Percentiles rank a stretch among this genome's conserved stretches.
phyloP scores from a whole-genome alignment of 2,113 vertebrate genomes.

The Desmodus rotundus region DNA sequence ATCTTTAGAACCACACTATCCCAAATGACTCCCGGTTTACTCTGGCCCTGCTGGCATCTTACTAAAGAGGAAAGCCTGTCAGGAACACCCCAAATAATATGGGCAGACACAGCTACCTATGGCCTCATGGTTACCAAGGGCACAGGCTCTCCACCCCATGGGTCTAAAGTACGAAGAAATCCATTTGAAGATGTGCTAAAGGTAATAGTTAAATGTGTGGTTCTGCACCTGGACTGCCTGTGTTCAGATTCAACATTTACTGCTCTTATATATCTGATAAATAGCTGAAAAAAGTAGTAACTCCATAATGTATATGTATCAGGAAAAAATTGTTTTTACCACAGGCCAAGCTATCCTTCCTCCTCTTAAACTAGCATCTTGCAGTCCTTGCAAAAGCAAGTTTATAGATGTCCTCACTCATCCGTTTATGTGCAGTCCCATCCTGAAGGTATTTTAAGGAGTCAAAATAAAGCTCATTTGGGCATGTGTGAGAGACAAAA shows the following conservation, averaged over 20 bases:
- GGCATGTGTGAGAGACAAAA: neutral
- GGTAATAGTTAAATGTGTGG: neutral
- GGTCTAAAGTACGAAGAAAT: neutral
- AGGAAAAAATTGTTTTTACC: neutral
- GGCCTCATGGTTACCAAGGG: neutral
- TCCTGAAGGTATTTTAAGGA: slow-evolving; percentile 25
- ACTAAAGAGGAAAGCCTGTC: neutral
- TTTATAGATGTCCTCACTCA: neutral
- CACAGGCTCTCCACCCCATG: neutral
- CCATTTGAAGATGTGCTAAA: neutral
- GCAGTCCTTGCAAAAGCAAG: neutral
- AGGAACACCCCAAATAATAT: neutral
- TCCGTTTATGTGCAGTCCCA: neutral
- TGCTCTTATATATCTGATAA: neutral
- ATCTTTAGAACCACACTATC: neutral
- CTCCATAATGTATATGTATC: neutral
- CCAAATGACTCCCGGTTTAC: neutral
- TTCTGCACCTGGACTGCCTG: neutral
- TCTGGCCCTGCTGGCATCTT: neutral
- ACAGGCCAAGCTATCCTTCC: neutral
- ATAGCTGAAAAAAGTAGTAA: neutral
- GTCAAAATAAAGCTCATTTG: slow-evolving; percentile 36
- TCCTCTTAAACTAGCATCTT: slow-evolving; percentile 22
- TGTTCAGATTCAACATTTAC: neutral
- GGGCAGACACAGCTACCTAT: too few relatives aligned